These are phyloP conservation scores for Arion vulgaris DNA, from an alignment of 1,140 invertebrate genomes.

Conservation along the genomic window DNA sequence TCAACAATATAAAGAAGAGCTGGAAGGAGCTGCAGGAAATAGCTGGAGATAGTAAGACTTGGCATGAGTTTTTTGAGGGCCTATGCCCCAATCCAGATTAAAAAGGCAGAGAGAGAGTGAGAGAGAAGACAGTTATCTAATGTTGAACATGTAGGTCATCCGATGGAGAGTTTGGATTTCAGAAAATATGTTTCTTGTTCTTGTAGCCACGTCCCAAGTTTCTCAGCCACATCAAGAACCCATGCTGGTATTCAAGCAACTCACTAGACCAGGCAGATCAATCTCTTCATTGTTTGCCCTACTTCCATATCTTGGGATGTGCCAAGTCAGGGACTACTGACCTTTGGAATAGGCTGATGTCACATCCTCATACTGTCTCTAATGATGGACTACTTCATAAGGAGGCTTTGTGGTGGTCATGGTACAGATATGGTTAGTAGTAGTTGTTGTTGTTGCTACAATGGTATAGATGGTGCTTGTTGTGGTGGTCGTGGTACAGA, in stretches of 20 bases:
- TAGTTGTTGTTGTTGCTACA: not conserved
- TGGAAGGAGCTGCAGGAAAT: too few relatives aligned
- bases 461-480: not conserved
- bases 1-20: too few relatives aligned
- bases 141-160: too few relatives aligned
- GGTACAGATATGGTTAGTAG: constrained; percentile 58
- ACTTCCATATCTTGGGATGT: constrained; percentile 60
- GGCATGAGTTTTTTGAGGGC: too few relatives aligned
- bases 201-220: constrained; percentile 34
- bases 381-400: constrained; percentile 56
- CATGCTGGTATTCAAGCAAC: constrained; percentile 57
- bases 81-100: too few relatives aligned
- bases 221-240: constrained; percentile 53
- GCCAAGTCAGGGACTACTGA: constrained; percentile 65
- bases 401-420: constrained; percentile 64
- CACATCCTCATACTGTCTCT: constrained; percentile 55
- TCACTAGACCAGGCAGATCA: not conserved
- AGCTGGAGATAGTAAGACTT: too few relatives aligned
- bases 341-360: constrained; percentile 51
- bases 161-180: too few relatives aligned
- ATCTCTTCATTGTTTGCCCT: constrained; percentile 55
- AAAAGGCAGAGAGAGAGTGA: too few relatives aligned
- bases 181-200: not conserved
- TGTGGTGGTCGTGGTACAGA: not conserved
- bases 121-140: too few relatives aligned